Base-by-base conservation (phyloP, 92 coral and sea anemone species). In the Pocillopora grandis region DNA sequence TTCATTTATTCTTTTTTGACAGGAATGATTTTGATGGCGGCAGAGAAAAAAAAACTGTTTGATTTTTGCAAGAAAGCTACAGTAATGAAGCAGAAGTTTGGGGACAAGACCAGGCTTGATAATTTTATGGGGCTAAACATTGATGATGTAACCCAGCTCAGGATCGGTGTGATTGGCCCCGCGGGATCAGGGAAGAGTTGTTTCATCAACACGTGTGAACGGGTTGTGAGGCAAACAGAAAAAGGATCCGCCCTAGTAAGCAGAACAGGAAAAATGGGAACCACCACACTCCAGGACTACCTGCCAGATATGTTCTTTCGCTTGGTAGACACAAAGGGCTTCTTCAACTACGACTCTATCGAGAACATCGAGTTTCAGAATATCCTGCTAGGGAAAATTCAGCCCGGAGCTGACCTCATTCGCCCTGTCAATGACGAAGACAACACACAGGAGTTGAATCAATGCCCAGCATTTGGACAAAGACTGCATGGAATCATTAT, bases 111-210 rank as follows among this genome's bases (percentile, higher is more conserved):
- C 33, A 17, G 58, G 72, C 69, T 86, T 76, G 93, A 79, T 21
- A 83, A 78, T 85, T 90, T 90, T 49, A 68, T 68, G 12, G 93
- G 88, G 2, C 35, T 90, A 70, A 81, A 64, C 23, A 81, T 81
- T 21, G 79, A 82, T 55, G 89, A 87, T 74, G 89, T 90, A 18
- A 85, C 81, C 18, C 75, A 76, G 10, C 86, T 90, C 11, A 84
- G 94, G 65, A 84, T 90, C 17, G 93, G 93, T 27, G 85, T 90
- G 14, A 87, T 90, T 80, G 93, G 93, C 19, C 89, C 91, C 20
- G 84, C 93, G 5, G 49, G 49, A 42, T 42, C 49, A 42, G 49
- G 49, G 5, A 42, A 42, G 49, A 42, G 49, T 42, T 90, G 91
- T 71, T 90, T 90, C 55, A 87, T 90, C 62, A 90, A 80, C 80